A percentile compares a stretch with the other conserved stretches of the same genome.
Evolutionary conservation across 2,888 invertebrate species (phyloP).

Genomic region (Rotaria socialis): DNA sequence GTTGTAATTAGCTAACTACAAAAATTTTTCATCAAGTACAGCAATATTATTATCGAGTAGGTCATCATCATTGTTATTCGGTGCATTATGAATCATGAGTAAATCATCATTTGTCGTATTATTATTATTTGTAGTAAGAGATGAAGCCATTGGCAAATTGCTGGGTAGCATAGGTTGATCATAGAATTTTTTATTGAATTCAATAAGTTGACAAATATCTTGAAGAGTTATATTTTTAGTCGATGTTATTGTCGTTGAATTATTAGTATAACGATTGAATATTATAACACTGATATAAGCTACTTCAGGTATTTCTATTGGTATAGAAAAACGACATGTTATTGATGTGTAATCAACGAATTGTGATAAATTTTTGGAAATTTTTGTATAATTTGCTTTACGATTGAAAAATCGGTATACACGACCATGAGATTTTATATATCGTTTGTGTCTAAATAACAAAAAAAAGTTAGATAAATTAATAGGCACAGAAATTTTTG

Average conservation of each 20-base stretch:
- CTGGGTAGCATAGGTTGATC: neutral
- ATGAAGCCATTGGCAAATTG: neutral
- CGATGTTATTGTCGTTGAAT: neutral
- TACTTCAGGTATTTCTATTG: neutral
- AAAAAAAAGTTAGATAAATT: too few species aligned
- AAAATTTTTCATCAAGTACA: neutral
- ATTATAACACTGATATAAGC: neutral
- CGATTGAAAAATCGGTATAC: neutral
- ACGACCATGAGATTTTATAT: neutral
- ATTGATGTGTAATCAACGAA: conserved; percentile 27
- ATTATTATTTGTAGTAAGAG: neutral
- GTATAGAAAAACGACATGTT: conserved; percentile 6
- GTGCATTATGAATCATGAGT: neutral
- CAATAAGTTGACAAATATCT: neutral
- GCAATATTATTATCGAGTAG: neutral
- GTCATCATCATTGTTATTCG: neutral
- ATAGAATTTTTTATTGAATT: neutral
- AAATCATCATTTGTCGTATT: neutral
- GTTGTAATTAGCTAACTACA: neutral
- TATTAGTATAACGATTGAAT: neutral
- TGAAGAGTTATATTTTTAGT: neutral
- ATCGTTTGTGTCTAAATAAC: neutral
- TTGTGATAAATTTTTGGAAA: neutral
- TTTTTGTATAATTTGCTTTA: neutral
- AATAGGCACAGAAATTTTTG: too few species aligned